phyloP scores from a whole-genome alignment of 2,797 vertebrate species.

The Leptodactylus fallax region DNA sequence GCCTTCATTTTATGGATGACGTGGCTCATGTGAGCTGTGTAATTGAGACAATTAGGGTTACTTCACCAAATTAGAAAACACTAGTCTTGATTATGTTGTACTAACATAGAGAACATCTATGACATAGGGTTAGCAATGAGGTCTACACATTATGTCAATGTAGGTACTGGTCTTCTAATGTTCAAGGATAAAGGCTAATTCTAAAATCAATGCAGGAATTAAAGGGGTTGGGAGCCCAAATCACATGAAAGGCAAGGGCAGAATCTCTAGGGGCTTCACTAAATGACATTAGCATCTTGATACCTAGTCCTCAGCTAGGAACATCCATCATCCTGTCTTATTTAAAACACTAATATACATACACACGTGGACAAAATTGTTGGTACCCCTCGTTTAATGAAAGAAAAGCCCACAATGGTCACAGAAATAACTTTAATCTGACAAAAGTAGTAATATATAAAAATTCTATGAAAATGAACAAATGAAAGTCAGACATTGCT shows the following conservation, averaged over 20 bases:
- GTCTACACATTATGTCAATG: neutral
- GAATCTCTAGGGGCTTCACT: neutral
- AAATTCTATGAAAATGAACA: too few relatives aligned
- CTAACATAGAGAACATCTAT: neutral
- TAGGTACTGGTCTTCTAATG: neutral
- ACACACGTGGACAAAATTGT: too few relatives aligned
- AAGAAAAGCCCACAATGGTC: too few relatives aligned
- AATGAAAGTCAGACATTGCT: too few relatives aligned
- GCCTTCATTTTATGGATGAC: neutral
- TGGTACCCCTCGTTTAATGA: too few relatives aligned
- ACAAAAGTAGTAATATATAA: too few relatives aligned
- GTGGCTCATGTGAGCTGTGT: neutral
- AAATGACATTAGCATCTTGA: neutral
- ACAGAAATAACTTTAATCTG: too few relatives aligned
- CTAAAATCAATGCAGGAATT: neutral
- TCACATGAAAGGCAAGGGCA: neutral
- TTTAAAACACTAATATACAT: neutral
- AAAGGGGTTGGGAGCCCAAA: neutral
- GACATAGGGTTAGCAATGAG: too few relatives aligned
- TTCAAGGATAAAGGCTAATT: neutral
- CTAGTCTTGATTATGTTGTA: neutral
- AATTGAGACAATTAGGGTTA: slow-evolving; percentile 9
- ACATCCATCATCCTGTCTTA: neutral
- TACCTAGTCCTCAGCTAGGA: neutral
- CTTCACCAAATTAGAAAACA: neutral